phyloP scores from a whole-genome alignment of 2,888 invertebrate species.

The Crioceris asparagi region DNA sequence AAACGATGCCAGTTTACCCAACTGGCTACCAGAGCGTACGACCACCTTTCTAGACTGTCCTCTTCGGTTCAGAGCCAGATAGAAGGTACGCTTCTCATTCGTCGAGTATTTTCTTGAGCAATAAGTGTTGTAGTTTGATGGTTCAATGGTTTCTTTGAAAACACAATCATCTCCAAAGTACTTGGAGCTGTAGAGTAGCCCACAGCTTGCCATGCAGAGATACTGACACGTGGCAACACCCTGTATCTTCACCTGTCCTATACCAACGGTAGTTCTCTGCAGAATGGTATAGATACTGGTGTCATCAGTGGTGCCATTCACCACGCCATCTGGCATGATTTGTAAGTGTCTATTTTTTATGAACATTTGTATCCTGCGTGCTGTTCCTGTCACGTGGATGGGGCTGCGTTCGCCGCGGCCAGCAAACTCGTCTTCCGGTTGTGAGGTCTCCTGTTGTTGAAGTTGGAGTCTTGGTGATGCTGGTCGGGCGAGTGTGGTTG shows the following conservation, averaged over 20 bases:
- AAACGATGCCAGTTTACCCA: slow-evolving; percentile 66
- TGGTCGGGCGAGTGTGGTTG: too few species aligned
- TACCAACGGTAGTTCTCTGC: slow-evolving; percentile 57
- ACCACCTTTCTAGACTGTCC: slow-evolving; percentile 65
- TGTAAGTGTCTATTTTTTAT: slow-evolving; percentile 76
- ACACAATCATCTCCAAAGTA: slow-evolving; percentile 71
- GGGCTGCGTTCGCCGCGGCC: slow-evolving; percentile 66
- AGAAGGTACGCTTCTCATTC: slow-evolving; percentile 58
- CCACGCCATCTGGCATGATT: slow-evolving; percentile 72
- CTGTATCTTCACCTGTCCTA: slow-evolving; percentile 79
- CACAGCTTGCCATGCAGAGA: slow-evolving; percentile 84
- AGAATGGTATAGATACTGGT: slow-evolving; percentile 69
- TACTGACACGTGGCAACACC: slow-evolving; percentile 78
- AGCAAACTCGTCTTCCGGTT: too few species aligned
- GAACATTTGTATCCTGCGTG: slow-evolving; percentile 72
- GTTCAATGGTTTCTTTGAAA: slow-evolving; percentile 78
- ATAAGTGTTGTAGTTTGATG: slow-evolving; percentile 78
- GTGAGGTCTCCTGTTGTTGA: too few species aligned
- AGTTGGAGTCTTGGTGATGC: too few species aligned
- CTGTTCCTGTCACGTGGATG: slow-evolving; percentile 68
- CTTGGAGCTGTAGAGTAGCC: slow-evolving; percentile 77
- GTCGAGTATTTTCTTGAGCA: slow-evolving; percentile 63
- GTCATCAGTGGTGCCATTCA: slow-evolving; percentile 73
- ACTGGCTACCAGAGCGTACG: slow-evolving; percentile 51
- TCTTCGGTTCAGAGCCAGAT: slow-evolving; percentile 64